These are phyloP conservation scores for Oreohelix idahoensis DNA, from an alignment of 1,140 invertebrate genomes.

Conservation along the genomic window DNA sequence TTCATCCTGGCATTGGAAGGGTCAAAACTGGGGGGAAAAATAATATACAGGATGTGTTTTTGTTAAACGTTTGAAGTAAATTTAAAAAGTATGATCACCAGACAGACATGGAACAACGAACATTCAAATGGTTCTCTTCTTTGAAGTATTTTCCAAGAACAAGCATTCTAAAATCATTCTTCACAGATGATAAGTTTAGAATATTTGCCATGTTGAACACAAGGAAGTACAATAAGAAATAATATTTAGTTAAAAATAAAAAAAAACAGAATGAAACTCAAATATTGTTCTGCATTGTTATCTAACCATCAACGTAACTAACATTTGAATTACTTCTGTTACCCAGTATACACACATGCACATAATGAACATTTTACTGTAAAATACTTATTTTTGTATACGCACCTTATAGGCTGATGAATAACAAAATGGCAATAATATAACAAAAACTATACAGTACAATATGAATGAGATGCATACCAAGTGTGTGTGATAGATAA, in stretches of 20 bases:
- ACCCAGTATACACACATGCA: neutral
- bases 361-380: neutral
- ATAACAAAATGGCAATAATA: neutral
- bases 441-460: neutral
- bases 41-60: neutral
- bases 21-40: neutral
- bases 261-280: neutral
- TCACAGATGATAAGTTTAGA: neutral
- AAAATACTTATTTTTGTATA: neutral
- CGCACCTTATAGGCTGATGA: neutral
- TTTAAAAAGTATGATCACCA: neutral
- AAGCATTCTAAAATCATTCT: neutral
- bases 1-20: neutral
- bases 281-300: neutral
- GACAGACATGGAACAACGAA: neutral
- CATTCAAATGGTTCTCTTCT: neutral
- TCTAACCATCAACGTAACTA: neutral
- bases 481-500: neutral
- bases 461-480: neutral
- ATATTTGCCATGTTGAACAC: neutral
- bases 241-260: neutral
- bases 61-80: neutral
- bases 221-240: neutral
- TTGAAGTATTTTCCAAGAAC: neutral
- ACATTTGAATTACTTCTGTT: neutral